Conservation (phyloP, 2,888 invertebrate genomes). For the Entomobrya proxima region DNA sequence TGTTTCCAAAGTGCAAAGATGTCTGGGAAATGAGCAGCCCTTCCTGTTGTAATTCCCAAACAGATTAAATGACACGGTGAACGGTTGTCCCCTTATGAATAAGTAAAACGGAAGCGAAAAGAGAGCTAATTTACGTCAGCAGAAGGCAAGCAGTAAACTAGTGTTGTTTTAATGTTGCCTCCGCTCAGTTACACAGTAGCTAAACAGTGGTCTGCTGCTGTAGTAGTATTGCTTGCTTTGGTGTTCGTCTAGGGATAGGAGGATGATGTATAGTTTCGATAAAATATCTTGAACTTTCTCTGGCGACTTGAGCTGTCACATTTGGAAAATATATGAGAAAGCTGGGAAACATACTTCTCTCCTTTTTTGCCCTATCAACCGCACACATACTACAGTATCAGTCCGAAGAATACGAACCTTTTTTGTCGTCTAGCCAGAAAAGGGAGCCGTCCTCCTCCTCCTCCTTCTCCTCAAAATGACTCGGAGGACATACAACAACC, state of each 20-base stretch:
- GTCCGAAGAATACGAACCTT: not conserved
- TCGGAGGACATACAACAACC: constrained; percentile 5
- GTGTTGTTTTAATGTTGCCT: constrained; percentile 8
- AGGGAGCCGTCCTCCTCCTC: not conserved
- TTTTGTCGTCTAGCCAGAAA: constrained; percentile 25
- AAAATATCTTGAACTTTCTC: constrained; percentile 64
- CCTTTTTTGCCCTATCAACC: constrained; percentile 41
- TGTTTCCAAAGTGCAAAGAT: not conserved
- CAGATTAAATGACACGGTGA: constrained; percentile 17
- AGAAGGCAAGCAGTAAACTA: constrained; percentile 31
- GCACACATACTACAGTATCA: not conserved
- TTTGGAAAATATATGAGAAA: constrained; percentile 62
- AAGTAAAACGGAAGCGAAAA: constrained; percentile 34
- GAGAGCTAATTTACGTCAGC: constrained; percentile 59
- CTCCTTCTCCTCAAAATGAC: constrained; percentile 31
- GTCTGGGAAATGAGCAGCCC: not conserved
- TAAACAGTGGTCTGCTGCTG: not conserved
- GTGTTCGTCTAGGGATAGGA: constrained; percentile 2
- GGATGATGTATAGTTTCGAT: constrained; percentile 61
- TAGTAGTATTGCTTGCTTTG: not conserved
- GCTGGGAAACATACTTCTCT: constrained; percentile 58
- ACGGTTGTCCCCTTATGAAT: constrained; percentile 9
- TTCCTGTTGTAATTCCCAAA: not conserved
- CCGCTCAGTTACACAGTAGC: not conserved
- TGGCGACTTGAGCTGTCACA: constrained; percentile 62